These are phyloP conservation scores for Lepus timidus DNA, from an alignment of 2,113 vertebrate genomes.

Conservation along the genomic window DNA sequence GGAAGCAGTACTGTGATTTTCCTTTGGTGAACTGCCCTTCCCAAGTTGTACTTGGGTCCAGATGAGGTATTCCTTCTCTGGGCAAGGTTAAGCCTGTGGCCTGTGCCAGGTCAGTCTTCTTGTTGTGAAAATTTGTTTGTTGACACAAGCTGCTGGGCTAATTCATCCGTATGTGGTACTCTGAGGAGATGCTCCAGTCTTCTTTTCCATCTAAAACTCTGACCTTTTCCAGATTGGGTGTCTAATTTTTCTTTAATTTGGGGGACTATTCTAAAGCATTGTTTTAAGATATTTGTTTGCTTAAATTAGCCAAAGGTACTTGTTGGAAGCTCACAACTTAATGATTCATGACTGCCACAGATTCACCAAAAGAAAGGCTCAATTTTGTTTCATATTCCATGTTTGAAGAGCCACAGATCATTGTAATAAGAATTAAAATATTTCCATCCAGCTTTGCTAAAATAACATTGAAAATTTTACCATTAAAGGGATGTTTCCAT, in stretches of 20 bases:
- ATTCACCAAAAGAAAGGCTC: not conserved
- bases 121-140: not conserved
- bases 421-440: conserved; percentile 38
- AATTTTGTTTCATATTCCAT: not conserved
- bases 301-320: not conserved
- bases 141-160: not conserved
- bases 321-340: not conserved
- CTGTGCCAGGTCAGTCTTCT: not conserved
- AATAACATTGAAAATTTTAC: conserved; percentile 15
- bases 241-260: conserved; percentile 6
- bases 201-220: not conserved
- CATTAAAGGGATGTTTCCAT: conserved; percentile 17
- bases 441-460: conserved; percentile 5
- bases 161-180: not conserved
- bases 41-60: not conserved
- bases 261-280: not conserved
- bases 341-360: not conserved
- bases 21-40: conserved; percentile 3
- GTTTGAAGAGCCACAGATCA: not conserved
- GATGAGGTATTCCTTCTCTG: not conserved
- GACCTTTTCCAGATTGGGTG: not conserved
- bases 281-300: not conserved
- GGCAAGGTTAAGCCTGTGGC: not conserved
- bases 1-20: not conserved
- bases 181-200: not conserved